Evolutionary conservation across 2,888 invertebrate genomes (phyloP).

Genomic region (Ophion ellenae): DNA sequence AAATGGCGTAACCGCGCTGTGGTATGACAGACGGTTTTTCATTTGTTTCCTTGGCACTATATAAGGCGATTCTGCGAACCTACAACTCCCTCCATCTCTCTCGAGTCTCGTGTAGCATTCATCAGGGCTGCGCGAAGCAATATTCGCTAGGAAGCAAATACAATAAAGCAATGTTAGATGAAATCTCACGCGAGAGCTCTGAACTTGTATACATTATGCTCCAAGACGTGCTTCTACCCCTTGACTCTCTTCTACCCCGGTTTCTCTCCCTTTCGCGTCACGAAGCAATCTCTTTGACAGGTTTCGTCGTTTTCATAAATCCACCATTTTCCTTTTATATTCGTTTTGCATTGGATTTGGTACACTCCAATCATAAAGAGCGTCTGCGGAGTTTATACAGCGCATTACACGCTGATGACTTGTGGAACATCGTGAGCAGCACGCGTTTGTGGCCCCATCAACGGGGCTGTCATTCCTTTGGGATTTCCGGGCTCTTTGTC

Average conservation of each 20-base stretch:
- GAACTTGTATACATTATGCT: slow-evolving; percentile 33
- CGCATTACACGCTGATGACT: slow-evolving; percentile 15
- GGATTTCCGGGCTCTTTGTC: slow-evolving; percentile 8
- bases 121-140: slow-evolving; percentile 60
- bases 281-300: slow-evolving; percentile 28
- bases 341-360: background rate
- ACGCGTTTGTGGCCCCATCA: slow-evolving; percentile 15
- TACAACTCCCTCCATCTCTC: slow-evolving; percentile 26
- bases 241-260: background rate
- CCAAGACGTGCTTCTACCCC: slow-evolving; percentile 8
- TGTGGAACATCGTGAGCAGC: background rate
- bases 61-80: slow-evolving; percentile 34
- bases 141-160: slow-evolving; percentile 64
- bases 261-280: slow-evolving; percentile 13
- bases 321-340: slow-evolving; percentile 7
- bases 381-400: slow-evolving; percentile 17
- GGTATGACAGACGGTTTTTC: slow-evolving; percentile 66
- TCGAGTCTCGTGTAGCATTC: slow-evolving; percentile 39
- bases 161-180: slow-evolving; percentile 51
- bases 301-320: slow-evolving; percentile 35
- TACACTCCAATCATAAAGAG: slow-evolving; percentile 28
- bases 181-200: slow-evolving; percentile 44
- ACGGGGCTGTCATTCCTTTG: background rate
- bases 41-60: slow-evolving; percentile 58
- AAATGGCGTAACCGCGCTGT: slow-evolving; percentile 21